These are phyloP conservation scores for Hipparchia semele DNA, from an alignment of 2,888 invertebrate genomes.

Conservation along the genomic window DNA sequence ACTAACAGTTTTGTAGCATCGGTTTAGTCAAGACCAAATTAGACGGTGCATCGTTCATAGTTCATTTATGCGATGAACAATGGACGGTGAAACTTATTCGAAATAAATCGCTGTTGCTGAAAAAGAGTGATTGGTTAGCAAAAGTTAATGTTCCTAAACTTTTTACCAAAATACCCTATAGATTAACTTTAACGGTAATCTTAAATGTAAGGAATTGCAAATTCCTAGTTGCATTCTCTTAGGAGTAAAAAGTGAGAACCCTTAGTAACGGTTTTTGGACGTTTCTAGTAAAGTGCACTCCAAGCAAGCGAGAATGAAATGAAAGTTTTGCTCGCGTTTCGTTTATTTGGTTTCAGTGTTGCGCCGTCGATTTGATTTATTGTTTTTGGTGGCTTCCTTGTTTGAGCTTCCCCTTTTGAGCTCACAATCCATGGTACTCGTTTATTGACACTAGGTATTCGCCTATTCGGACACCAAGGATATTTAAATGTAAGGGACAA, in stretches of 20 bases:
- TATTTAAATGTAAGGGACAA: constrained; percentile 8
- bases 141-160: no score
- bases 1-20: no score
- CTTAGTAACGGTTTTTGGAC: constrained; percentile 45
- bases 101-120: no score
- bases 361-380: constrained; percentile 73
- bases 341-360: constrained; percentile 62
- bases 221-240: not conserved
- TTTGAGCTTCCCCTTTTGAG: constrained; percentile 63
- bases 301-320: constrained; percentile 64
- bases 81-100: no score
- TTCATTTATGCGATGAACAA: no score
- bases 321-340: constrained; percentile 70
- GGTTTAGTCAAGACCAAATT: no score
- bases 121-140: no score
- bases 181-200: no score
- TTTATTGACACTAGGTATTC: constrained; percentile 37
- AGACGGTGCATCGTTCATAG: no score
- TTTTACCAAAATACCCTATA: no score
- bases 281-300: constrained; percentile 67
- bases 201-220: no score
- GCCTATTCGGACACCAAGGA: constrained; percentile 13
- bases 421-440: constrained; percentile 45
- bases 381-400: constrained; percentile 56
- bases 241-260: constrained; percentile 44